Evolutionary conservation across 2,888 invertebrate genomes (phyloP), one percentile per base, ranked within the genome.

Genomic region (Bembecia ichneumoniformis): DNA sequence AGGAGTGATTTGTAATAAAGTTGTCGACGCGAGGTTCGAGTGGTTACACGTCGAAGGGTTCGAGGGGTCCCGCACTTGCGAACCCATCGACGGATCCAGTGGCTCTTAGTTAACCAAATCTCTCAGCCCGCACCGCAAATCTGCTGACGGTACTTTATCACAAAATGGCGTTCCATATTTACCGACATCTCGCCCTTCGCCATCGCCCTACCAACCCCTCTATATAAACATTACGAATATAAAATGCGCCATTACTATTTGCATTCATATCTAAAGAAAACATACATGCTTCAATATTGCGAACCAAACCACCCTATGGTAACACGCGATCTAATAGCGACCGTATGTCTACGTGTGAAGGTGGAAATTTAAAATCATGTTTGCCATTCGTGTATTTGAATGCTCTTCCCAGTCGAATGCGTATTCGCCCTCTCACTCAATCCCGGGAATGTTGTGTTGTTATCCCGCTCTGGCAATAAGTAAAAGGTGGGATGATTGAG

Each of bases 231-330:
- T 81, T 77, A 64, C 62, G 68, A 79, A 83, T 84, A 87, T 40
- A 86, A 87, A 84, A 84, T 82, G 74, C 83, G 82, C 87, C 86
- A 84, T 86, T 78, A 83, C 83, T 84, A 86, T 86, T 87, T 86
- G 83, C 84, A 87, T 87, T 87, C 82, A 86, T 86, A 87, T 84
- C 83, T 78, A 84, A 82, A 83, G 86, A 82, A 84, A 84, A 84
- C 87, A 84, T 87, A 87, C 84, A 82, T 78, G 83, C 77, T 80
- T 40, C 78, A 84, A 83, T 82, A 79, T 81, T 82, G 73, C 66
- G 67, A 61, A 63, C 69, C n/a, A 77, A 77, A 66, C 61, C 63
- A 51, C 60, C 3, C 56, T 56, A 60, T 55, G 46, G n/a, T 14
- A 1, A 1, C 9, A 1, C 10, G 0, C 49, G 51, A 40, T 16